phyloP scores from a whole-genome alignment of 2,888 invertebrate genomes.

The Epistrophe eligans region DNA sequence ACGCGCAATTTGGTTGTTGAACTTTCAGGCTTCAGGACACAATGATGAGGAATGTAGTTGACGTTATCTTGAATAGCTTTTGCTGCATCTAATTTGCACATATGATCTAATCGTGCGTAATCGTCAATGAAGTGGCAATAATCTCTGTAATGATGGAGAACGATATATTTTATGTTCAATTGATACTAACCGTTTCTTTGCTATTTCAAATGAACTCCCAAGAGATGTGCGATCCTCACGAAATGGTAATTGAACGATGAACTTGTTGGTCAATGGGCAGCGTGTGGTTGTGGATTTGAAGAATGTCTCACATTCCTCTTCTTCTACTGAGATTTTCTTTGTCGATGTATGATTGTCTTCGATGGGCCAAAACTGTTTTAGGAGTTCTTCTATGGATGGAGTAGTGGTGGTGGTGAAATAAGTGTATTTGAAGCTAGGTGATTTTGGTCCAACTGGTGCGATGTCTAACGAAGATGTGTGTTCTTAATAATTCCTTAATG shows the following conservation, averaged over 20 bases:
- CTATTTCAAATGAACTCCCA: conserved; percentile 30
- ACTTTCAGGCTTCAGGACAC: conserved; percentile 19
- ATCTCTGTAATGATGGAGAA: conserved; percentile 36
- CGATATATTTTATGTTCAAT: conserved; percentile 39
- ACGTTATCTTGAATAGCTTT: conserved; percentile 26
- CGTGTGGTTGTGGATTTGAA: conserved; percentile 14
- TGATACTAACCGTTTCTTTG: conserved; percentile 41
- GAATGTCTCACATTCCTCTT: conserved; percentile 6
- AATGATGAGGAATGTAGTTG: conserved; percentile 43
- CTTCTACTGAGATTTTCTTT: no score
- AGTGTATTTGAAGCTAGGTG: conserved; percentile 12
- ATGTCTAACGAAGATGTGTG: conserved; percentile 14
- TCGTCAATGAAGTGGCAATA: conserved; percentile 35
- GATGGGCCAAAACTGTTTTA: conserved; percentile 12
- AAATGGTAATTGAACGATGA: conserved; percentile 30
- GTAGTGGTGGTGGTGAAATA: conserved; percentile 7
- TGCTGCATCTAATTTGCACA: conserved; percentile 29
- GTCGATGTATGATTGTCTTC: background rate
- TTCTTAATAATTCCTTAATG: background rate
- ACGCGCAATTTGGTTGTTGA: conserved; percentile 30
- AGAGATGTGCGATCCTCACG: conserved; percentile 28
- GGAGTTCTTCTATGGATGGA: conserved; percentile 12
- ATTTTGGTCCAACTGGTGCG: conserved; percentile 15
- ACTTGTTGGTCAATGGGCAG: conserved; percentile 22
- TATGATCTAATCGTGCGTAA: conserved; percentile 20